Base-by-base conservation (phyloP, 2,113 vertebrate species). In the Hypocryptadius cinnamomeus region DNA sequence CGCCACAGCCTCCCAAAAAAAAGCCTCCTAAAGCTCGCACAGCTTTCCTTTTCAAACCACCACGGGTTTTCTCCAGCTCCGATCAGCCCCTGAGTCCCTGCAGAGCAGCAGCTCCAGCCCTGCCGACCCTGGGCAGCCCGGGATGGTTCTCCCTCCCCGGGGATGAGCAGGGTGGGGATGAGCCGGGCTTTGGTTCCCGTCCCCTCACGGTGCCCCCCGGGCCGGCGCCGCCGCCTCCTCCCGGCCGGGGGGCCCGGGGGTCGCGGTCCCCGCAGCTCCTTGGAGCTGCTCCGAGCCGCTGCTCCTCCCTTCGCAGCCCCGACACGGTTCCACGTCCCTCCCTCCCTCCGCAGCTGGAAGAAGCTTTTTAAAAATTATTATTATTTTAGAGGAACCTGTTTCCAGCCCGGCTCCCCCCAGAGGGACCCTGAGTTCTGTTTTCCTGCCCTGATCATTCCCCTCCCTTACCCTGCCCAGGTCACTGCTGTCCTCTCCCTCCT, bases 401-500 rank as follows among this genome's bases (percentile, higher is more conserved):
- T 9, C 2, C 19, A 31, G 16, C 8, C 39, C 70, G 3, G 77
- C 39, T 20, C 27, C 13, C 51, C 69, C 24, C 9, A 8, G 18
- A 51, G 15, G 13, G 24, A 16, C 6, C 2, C 3, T 4, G 44
- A 4, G 8, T 18, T 10, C 23, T 3, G 12, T 27, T 50, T 35
- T 23, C 31, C 72, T 27, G 42, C 35, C 53, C 17, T 2, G 24
- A 5, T 24, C 5, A 2, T 16, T 16, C 7, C 15, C 8, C 5
- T 27, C 31, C 13, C 10, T 22, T 0, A 8, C 6, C 9, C 24
- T 0, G 0, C 25, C 6, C 12, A 3, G 22, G 31, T 60, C 51
- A 2, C 13, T 6, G 4, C 66, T 11, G 2, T 13, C 16, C 57
- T 33, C 13, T 20, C 37, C 1, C 7, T 30, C 2, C 39, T 16